phyloP scores from a whole-genome alignment of 2,888 invertebrate species.

The Dinocampus coccinellae region DNA sequence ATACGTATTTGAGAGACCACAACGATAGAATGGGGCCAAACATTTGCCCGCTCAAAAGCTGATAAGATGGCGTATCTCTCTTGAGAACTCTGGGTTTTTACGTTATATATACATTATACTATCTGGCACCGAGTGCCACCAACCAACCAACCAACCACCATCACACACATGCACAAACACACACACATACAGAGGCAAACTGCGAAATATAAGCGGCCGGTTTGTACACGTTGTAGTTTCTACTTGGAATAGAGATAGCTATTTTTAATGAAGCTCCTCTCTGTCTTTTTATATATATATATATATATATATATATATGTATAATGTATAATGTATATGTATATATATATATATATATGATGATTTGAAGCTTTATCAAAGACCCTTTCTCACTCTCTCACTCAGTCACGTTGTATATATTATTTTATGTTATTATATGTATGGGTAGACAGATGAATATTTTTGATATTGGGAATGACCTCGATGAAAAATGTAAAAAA shows the following conservation, averaged over 20 bases:
- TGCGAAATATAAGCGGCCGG: constrained; percentile 22
- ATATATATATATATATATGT: too few relatives aligned
- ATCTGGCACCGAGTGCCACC: constrained; percentile 26
- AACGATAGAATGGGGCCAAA: constrained; percentile 59
- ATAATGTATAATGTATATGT: too few relatives aligned
- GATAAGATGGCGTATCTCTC: constrained; percentile 65
- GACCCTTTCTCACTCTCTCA: constrained; percentile 52
- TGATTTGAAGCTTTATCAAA: constrained; percentile 21
- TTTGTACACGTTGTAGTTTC: constrained; percentile 24
- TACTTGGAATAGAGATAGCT: constrained; percentile 56
- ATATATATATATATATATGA: constrained; percentile 52
- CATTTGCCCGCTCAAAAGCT: constrained; percentile 53
- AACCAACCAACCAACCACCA: constrained; percentile 7
- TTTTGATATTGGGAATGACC: constrained; percentile 61
- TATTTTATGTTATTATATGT: too few relatives aligned
- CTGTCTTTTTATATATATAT: neutral
- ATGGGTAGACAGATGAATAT: too few relatives aligned
- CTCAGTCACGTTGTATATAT: too few relatives aligned
- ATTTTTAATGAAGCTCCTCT: constrained; percentile 62
- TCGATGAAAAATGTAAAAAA: neutral
- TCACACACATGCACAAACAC: too few relatives aligned
- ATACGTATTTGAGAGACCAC: too few relatives aligned
- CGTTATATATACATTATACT: constrained; percentile 23
- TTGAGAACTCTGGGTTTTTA: constrained; percentile 56
- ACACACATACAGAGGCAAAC: too few relatives aligned